These are phyloP conservation scores for Spinibarbus caldwelli DNA, from an alignment of 2,797 vertebrate species.

Conservation along the genomic window DNA sequence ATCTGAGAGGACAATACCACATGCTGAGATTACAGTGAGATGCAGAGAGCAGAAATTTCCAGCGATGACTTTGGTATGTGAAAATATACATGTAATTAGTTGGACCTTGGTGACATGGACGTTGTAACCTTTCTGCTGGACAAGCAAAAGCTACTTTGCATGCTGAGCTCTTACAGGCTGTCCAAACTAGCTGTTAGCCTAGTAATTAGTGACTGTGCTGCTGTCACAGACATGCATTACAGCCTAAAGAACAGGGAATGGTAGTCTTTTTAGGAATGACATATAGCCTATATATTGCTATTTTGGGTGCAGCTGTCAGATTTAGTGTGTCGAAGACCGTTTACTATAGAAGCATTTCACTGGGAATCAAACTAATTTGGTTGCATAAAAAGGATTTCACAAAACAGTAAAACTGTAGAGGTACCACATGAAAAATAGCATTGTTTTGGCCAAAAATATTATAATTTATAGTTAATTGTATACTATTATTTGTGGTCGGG, in stretches of 20 bases:
- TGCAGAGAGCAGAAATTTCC: constrained; percentile 9
- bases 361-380: not conserved
- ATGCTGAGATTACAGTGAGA: constrained; percentile 20
- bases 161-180: constrained; percentile 24
- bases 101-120: constrained; percentile 13
- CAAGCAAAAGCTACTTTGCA: constrained; percentile 39
- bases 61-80: constrained; percentile 1
- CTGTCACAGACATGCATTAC: constrained; percentile 16
- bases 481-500: not conserved
- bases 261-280: not conserved
- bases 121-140: constrained; percentile 46
- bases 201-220: constrained; percentile 28
- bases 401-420: not conserved
- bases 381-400: not conserved
- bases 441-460: not conserved
- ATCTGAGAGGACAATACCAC: constrained; percentile 9
- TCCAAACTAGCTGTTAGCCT: constrained; percentile 22
- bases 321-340: not conserved
- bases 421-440: not conserved
- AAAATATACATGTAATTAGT: constrained; percentile 39
- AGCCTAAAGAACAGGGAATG: not conserved
- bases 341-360: not conserved
- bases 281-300: not conserved
- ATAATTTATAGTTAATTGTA: no score
- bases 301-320: constrained; percentile 17